These are phyloP conservation scores for Perizoma affinitatum DNA, from an alignment of 2,888 invertebrate species.

Conservation along the genomic window DNA sequence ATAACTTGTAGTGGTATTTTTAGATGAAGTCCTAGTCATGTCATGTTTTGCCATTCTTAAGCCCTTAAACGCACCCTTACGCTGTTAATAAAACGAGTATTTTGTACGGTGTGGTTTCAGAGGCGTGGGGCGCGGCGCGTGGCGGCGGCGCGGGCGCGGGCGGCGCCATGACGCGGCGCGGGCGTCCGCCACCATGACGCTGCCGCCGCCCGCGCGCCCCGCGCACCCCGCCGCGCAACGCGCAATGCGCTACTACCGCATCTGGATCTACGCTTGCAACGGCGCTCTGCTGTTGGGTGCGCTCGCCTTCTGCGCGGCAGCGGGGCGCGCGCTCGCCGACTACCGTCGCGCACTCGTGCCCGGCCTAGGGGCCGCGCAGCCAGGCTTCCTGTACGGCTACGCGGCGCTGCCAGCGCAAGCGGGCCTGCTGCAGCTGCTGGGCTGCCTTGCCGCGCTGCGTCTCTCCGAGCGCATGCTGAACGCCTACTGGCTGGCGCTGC, in stretches of 20 bases:
- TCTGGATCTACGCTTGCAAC: constrained; percentile 97
- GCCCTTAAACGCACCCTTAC: no score
- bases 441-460: constrained; percentile 91
- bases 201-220: constrained; percentile 83
- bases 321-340: constrained; percentile 88
- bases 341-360: constrained; percentile 89
- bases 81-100: constrained; percentile 4
- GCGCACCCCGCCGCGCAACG: constrained; percentile 84
- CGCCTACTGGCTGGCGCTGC: constrained; percentile 92
- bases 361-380: constrained; percentile 90
- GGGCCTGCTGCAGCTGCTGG: constrained; percentile 88
- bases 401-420: constrained; percentile 90
- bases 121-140: constrained; percentile 83
- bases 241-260: constrained; percentile 92
- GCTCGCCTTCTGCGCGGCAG: constrained; percentile 90
- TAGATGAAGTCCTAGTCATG: no score
- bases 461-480: constrained; percentile 92
- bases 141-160: constrained; percentile 83
- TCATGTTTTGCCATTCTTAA: no score
- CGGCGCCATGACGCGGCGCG: constrained; percentile 84
- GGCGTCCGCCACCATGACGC: constrained; percentile 85
- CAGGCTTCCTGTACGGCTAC: constrained; percentile 93
- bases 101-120: constrained; percentile 55
- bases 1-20: no score
- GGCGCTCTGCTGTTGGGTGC: constrained; percentile 93